Conservation (phyloP, 2,888 invertebrate species). For the Artemia sp. region DNA sequence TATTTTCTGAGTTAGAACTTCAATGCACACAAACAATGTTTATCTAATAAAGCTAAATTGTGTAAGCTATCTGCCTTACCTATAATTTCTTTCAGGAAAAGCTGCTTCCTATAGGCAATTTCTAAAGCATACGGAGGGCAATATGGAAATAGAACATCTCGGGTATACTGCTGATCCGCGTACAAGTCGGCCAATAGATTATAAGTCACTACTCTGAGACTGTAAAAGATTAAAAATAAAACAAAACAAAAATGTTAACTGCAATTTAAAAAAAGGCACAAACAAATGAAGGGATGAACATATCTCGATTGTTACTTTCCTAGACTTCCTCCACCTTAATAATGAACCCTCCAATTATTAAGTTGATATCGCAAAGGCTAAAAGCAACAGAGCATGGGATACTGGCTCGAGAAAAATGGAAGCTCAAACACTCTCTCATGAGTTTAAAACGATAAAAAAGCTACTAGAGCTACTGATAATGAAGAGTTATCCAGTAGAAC, state of each 20-base stretch:
- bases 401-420: too few species aligned
- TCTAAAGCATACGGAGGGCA: slow-evolving; percentile 63
- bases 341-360: not conserved
- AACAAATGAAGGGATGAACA: slow-evolving; percentile 23
- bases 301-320: slow-evolving; percentile 24
- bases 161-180: slow-evolving; percentile 61
- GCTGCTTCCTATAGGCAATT: slow-evolving; percentile 68
- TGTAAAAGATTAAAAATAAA: slow-evolving; percentile 22
- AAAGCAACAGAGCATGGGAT: too few species aligned
- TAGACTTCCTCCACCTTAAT: too few species aligned
- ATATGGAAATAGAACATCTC: slow-evolving; percentile 56
- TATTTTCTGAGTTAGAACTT: too few species aligned
- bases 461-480: too few species aligned
- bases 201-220: slow-evolving; percentile 62
- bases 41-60: too few species aligned
- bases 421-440: too few species aligned
- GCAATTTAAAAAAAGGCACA: not conserved
- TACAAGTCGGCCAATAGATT: slow-evolving; percentile 83
- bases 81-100: slow-evolving; percentile 61
- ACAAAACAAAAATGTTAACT: slow-evolving; percentile 24
- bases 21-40: too few species aligned
- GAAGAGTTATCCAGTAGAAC: too few species aligned
- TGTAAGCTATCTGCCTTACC: slow-evolving; percentile 36
- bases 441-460: too few species aligned
- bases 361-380: not conserved